Conservation (phyloP, 2,888 invertebrate species). For the Steinernema hermaphroditum region DNA sequence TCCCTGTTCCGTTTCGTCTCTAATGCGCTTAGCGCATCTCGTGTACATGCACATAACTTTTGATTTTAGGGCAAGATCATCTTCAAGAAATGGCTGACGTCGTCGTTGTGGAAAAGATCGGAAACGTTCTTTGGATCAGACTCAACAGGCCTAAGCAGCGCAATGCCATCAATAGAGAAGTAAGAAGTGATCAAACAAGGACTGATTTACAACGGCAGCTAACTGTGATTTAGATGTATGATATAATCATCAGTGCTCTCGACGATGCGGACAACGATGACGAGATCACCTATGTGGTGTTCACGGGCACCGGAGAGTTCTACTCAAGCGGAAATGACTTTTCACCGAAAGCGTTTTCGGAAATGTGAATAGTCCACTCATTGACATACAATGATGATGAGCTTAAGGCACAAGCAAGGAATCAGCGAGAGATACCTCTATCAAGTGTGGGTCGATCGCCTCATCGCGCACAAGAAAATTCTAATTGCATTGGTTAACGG, state of each 20-base stretch:
- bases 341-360: slow-evolving; percentile 37
- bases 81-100: background rate
- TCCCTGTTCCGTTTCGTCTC: background rate
- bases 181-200: background rate
- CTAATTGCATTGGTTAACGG: slow-evolving; percentile 87
- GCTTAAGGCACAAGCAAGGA: background rate
- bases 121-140: slow-evolving; percentile 10
- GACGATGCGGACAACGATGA: slow-evolving; percentile 11
- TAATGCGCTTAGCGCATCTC: background rate
- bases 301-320: slow-evolving; percentile 73
- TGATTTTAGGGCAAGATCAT: no score
- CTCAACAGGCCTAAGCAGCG: slow-evolving; percentile 9
- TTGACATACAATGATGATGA: no score
- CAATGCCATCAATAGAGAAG: slow-evolving; percentile 9
- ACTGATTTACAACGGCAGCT: background rate
- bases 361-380: slow-evolving; percentile 26
- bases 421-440: background rate
- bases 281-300: background rate
- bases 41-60: background rate
- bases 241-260: background rate
- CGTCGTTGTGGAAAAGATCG: slow-evolving; percentile 8
- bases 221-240: slow-evolving; percentile 24
- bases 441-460: slow-evolving; percentile 75
- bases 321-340: slow-evolving; percentile 84
- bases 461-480: slow-evolving; percentile 84